Evolutionary conservation across 2,113 vertebrate genomes (phyloP).

Genomic region (Benitochromis conjunctus): DNA sequence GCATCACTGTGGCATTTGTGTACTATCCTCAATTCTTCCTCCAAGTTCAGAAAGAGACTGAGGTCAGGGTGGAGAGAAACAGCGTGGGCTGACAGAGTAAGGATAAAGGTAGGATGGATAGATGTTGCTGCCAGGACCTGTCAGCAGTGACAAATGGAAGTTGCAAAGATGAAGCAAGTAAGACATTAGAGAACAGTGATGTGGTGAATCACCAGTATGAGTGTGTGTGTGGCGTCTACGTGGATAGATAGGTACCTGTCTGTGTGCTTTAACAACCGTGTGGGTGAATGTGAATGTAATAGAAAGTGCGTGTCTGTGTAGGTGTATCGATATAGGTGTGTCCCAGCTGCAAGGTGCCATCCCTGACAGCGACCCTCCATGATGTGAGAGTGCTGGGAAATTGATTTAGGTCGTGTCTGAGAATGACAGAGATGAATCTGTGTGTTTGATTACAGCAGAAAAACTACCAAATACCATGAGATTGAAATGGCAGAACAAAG

Average conservation of each 20-base stretch:
- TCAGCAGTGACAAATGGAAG: constrained; percentile 72
- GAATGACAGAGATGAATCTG: constrained; percentile 69
- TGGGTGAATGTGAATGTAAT: constrained; percentile 35
- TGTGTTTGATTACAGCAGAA: constrained; percentile 61
- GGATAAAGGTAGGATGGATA: constrained; percentile 64
- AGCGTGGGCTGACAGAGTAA: constrained; percentile 40
- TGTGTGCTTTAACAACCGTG: constrained; percentile 19
- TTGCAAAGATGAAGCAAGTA: constrained; percentile 69
- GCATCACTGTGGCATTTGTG: neutral
- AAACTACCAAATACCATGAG: constrained; percentile 41
- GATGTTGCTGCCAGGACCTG: constrained; percentile 62
- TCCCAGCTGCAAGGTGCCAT: constrained; percentile 48
- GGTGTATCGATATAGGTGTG: constrained; percentile 32
- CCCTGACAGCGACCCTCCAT: constrained; percentile 50
- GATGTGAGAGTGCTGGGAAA: constrained; percentile 64
- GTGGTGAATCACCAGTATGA: constrained; percentile 52
- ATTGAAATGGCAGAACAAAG: constrained; percentile 40
- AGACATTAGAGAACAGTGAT: constrained; percentile 73
- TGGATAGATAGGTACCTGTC: neutral
- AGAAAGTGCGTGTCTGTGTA: constrained; percentile 15
- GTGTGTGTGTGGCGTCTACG: constrained; percentile 3
- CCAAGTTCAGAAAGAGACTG: constrained; percentile 4
- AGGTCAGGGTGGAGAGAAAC: constrained; percentile 2
- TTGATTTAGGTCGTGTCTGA: constrained; percentile 61
- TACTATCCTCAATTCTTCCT: constrained; percentile 2